These are phyloP conservation scores for Grantiella picta DNA, from an alignment of 2,113 vertebrate species.

Conservation along the genomic window DNA sequence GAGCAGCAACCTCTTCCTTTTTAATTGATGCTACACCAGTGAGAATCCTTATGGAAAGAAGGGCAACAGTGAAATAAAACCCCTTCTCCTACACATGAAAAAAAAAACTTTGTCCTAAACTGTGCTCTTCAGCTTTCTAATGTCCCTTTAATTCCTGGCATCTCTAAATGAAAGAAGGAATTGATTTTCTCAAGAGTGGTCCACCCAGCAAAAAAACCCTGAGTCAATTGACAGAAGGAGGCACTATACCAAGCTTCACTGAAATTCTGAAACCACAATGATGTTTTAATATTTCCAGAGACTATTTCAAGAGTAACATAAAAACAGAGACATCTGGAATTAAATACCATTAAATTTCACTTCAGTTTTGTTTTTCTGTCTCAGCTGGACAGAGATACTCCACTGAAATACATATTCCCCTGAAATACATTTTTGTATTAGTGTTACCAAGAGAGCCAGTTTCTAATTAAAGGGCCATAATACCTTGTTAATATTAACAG, in stretches of 20 bases:
- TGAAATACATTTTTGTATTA: slow-evolving; percentile 27
- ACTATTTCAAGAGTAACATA: slow-evolving; percentile 53
- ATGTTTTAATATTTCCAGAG: slow-evolving; percentile 60
- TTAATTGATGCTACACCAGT: neutral
- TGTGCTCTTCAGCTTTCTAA: neutral
- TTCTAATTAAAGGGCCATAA: slow-evolving; percentile 48
- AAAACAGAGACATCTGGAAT: slow-evolving; percentile 51
- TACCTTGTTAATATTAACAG: slow-evolving; percentile 19
- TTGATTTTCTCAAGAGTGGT: slow-evolving; percentile 47
- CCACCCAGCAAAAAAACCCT: neutral
- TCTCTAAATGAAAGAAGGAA: slow-evolving; percentile 44
- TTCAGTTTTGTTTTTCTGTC: slow-evolving; percentile 41
- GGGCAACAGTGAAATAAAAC: neutral
- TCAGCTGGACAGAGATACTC: slow-evolving; percentile 22
- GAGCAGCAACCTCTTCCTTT: neutral
- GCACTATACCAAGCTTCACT: neutral
- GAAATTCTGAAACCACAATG: slow-evolving; percentile 14
- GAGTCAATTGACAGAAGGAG: slow-evolving; percentile 23
- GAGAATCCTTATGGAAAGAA: neutral
- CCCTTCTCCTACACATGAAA: neutral
- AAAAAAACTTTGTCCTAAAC: slow-evolving; percentile 8
- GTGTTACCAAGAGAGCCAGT: neutral
- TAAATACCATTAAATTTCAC: slow-evolving; percentile 28
- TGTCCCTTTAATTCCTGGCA: slow-evolving; percentile 10
- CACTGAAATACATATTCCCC: neutral